phyloP scores from a whole-genome alignment of 2,113 vertebrate species.

The Poicephalus meyeri region DNA sequence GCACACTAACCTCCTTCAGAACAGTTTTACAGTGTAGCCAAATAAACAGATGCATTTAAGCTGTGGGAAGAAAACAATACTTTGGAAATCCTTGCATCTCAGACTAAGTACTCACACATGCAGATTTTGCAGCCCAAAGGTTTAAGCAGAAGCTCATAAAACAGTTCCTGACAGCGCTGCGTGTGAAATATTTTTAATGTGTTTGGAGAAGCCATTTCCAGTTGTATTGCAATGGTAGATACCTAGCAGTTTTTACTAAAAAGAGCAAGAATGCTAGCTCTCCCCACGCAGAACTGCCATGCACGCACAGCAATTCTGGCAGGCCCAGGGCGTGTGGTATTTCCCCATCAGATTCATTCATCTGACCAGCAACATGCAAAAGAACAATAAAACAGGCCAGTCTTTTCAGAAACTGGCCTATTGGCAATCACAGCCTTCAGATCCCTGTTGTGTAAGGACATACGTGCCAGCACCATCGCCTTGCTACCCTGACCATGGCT shows the following conservation, averaged over 20 bases:
- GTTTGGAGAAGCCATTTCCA: background rate
- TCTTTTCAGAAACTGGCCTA: background rate
- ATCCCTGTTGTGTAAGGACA: background rate
- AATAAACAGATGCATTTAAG: background rate
- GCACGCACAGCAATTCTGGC: background rate
- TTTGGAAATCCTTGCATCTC: background rate
- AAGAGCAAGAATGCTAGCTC: background rate
- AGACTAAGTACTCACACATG: background rate
- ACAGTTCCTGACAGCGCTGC: background rate
- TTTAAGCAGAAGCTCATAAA: background rate
- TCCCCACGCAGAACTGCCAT: background rate
- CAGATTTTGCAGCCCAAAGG: background rate
- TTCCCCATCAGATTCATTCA: background rate
- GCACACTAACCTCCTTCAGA: background rate
- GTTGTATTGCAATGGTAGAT: background rate
- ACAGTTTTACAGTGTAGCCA: background rate
- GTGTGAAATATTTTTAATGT: background rate
- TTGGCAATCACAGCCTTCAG: background rate
- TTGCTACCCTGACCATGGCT: background rate
- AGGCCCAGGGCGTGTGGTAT: background rate
- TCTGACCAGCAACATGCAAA: background rate
- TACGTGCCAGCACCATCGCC: background rate
- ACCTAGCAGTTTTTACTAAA: background rate
- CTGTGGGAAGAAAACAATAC: background rate
- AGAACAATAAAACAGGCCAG: background rate